These are phyloP conservation scores for Gymnoscopelus braueri DNA, from an alignment of 2,797 vertebrate genomes.

Conservation along the genomic window DNA sequence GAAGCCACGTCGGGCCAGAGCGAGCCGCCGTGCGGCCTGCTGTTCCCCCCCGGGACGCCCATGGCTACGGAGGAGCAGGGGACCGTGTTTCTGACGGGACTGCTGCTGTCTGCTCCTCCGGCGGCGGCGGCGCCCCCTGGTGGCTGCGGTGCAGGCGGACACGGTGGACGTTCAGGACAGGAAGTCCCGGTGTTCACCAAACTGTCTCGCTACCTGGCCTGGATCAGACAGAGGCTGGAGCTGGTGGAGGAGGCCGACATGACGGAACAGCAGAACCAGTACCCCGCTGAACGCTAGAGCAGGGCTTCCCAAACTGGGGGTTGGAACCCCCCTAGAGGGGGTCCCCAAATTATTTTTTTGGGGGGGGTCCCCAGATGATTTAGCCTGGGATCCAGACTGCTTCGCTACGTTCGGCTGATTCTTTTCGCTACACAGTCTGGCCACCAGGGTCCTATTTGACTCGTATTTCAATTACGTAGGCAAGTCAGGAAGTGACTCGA, in stretches of 20 bases:
- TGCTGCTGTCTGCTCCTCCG: slow-evolving; percentile 69
- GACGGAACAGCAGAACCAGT: not conserved
- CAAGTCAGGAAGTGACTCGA: too few species aligned
- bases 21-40: not conserved
- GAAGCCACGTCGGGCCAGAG: not conserved
- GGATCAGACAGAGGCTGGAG: slow-evolving; percentile 75
- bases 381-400: too few species aligned
- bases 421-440: too few species aligned
- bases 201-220: slow-evolving; percentile 85
- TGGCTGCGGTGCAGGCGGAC: not conserved
- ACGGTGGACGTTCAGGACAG: too few species aligned
- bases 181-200: slow-evolving; percentile 85
- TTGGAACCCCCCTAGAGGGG: too few species aligned
- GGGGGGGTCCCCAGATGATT: too few species aligned
- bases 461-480: too few species aligned
- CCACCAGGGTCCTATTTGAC: too few species aligned
- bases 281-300: not conserved
- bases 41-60: slow-evolving; percentile 73
- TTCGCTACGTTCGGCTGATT: too few species aligned
- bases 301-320: too few species aligned
- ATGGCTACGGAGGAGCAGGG: slow-evolving; percentile 78
- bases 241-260: slow-evolving; percentile 22
- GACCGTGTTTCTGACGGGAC: slow-evolving; percentile 88
- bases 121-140: not conserved
- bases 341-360: too few species aligned